Evolutionary conservation across 1,140 invertebrate genomes (phyloP).

Genomic region (Colletes latitarsis): DNA sequence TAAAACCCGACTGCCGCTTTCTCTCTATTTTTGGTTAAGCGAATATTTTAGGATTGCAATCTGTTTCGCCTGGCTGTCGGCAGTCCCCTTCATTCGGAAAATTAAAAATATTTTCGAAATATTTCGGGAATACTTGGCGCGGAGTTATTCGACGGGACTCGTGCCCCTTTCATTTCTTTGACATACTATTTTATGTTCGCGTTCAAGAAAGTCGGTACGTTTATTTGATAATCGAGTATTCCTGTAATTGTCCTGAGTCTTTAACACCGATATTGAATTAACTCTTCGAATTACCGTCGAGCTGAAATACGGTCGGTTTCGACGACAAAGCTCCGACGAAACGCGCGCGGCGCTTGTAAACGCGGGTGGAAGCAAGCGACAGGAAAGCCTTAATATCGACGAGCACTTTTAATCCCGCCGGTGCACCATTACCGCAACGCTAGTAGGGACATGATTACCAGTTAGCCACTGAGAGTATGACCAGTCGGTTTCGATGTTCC

Average conservation of each 20-base stretch:
- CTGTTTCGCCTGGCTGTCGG: constrained; percentile 3
- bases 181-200: neutral
- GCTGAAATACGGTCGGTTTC: neutral
- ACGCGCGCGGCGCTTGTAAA: constrained; percentile 20
- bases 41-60: constrained; percentile 47
- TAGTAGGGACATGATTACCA: constrained; percentile 37
- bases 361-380: constrained; percentile 8
- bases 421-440: constrained; percentile 31
- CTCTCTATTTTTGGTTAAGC: constrained; percentile 49
- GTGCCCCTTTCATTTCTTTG: neutral
- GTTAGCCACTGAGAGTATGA: constrained; percentile 42
- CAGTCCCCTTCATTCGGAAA: constrained; percentile 1
- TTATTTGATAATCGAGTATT: too few species aligned
- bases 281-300: neutral
- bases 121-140: constrained; percentile 14
- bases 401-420: constrained; percentile 45
- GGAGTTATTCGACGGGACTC: neutral
- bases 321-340: neutral
- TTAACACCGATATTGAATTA: neutral
- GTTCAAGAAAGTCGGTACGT: neutral
- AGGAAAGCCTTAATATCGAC: constrained; percentile 52
- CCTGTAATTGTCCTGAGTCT: too few species aligned
- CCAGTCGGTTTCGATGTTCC: constrained; percentile 44
- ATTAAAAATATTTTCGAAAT: constrained; percentile 59
- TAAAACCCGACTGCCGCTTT: constrained; percentile 54